A percentile compares a stretch with the other conserved stretches of the same genome.
Evolutionary conservation across 1,140 invertebrate genomes (phyloP).

Genomic region (Heliconius himera): DNA sequence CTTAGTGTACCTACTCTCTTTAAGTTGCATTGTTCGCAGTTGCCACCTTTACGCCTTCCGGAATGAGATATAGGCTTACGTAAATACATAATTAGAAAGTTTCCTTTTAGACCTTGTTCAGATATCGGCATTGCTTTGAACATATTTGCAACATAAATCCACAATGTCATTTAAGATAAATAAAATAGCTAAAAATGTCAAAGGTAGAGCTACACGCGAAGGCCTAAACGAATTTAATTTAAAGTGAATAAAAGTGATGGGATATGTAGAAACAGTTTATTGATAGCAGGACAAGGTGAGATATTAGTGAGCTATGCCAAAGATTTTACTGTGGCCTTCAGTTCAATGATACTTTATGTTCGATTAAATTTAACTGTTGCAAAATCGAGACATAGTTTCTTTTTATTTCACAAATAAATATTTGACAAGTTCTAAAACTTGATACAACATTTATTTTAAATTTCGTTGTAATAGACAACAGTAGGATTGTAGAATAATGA

Average conservation of each 20-base stretch:
- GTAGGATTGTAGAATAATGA: background rate
- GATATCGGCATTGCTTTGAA: conserved; percentile 30
- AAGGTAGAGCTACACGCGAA: background rate
- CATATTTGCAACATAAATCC: background rate
- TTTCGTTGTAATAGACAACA: background rate
- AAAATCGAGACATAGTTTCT: background rate
- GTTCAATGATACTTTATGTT: conserved; percentile 67
- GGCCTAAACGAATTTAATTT: background rate
- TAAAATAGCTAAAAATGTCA: background rate
- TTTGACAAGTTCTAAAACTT: background rate
- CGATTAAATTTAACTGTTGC: conserved; percentile 48
- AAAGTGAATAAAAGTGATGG: conserved; percentile 10
- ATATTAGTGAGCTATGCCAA: conserved; percentile 54
- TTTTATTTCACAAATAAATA: background rate
- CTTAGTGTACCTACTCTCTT: background rate
- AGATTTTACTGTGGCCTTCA: conserved; percentile 68
- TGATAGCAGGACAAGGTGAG: conserved; percentile 33
- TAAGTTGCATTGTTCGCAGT: background rate
- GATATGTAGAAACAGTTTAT: conserved; percentile 27
- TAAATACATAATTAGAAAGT: background rate
- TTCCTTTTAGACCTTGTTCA: conserved; percentile 1
- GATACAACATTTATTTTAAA: background rate
- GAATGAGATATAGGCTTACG: background rate
- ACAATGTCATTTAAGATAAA: background rate
- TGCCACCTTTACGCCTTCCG: background rate